A percentile compares a stretch with the other conserved stretches of the same genome.
phyloP scores from a whole-genome alignment of 1,140 invertebrate genomes.

The Neuroterus valhalla region DNA sequence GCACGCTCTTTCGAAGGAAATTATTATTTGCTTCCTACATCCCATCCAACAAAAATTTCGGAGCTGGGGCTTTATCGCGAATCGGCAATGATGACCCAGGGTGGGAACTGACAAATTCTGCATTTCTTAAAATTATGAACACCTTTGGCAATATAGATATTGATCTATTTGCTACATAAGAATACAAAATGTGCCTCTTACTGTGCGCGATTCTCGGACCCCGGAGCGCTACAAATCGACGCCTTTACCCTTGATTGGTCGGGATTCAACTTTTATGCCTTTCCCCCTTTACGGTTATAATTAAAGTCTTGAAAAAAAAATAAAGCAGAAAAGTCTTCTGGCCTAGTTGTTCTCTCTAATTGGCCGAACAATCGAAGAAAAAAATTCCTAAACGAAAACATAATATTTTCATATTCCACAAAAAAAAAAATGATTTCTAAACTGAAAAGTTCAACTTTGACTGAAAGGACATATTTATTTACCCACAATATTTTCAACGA shows the following conservation, averaged over 20 bases:
- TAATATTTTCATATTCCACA: too few species aligned
- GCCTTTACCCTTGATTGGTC: conserved; percentile 56
- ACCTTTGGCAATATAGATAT: conserved; percentile 2
- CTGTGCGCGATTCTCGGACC: too few species aligned
- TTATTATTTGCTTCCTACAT: too few species aligned
- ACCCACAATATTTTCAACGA: too few species aligned
- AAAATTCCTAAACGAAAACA: too few species aligned
- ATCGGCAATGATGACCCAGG: not conserved
- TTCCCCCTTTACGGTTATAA: conserved; percentile 44
- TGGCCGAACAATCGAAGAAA: too few species aligned
- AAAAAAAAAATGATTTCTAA: too few species aligned
- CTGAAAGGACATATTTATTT: too few species aligned
- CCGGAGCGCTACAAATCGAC: conserved; percentile 46
- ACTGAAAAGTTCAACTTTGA: too few species aligned
- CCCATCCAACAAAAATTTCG: too few species aligned
- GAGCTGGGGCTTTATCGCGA: too few species aligned
- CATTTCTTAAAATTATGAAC: not conserved
- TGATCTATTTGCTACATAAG: conserved; percentile 41
- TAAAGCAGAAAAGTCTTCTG: not conserved
- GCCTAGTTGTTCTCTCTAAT: not conserved
- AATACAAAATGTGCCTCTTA: conserved; percentile 49
- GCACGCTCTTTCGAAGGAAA: too few species aligned
- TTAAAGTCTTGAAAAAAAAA: conserved; percentile 9
- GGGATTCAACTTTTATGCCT: conserved; percentile 55
- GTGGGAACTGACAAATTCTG: not conserved